Percentiles rank a stretch among this genome's conserved stretches.
These are phyloP conservation scores for Antitype chi DNA, from an alignment of 2,888 invertebrate genomes.

Conservation along the genomic window DNA sequence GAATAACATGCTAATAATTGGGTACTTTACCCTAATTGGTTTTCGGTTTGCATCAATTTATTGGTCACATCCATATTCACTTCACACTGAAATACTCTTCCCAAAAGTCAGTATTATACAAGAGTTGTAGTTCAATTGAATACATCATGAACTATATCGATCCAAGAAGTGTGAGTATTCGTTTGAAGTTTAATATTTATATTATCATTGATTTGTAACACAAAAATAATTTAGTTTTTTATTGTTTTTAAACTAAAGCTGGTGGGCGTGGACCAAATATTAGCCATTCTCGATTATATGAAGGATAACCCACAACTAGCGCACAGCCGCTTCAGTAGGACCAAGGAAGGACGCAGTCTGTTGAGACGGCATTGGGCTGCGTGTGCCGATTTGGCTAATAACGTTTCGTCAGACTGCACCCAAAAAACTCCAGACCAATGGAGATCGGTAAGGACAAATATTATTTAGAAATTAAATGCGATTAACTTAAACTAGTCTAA, in stretches of 20 bases:
- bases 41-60: neutral
- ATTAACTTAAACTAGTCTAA: neutral
- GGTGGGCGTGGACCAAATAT: constrained; percentile 23
- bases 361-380: constrained; percentile 15
- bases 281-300: constrained; percentile 28
- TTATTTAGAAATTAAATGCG: neutral
- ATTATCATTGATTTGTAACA: neutral
- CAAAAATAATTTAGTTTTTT: neutral
- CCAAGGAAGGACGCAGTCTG: constrained; percentile 19
- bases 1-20: neutral
- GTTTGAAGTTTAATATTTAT: neutral
- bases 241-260: constrained; percentile 1
- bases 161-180: constrained; percentile 39
- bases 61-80: constrained; percentile 7
- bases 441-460: constrained; percentile 15
- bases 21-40: constrained; percentile 12
- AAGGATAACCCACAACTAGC: constrained; percentile 27
- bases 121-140: constrained; percentile 26
- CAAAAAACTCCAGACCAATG: constrained; percentile 39
- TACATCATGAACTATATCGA: constrained; percentile 23
- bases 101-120: constrained; percentile 13
- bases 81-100: neutral
- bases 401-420: constrained; percentile 14
- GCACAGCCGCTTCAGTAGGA: constrained; percentile 31
- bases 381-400: constrained; percentile 33